Base-by-base conservation (phyloP, 92 coral and sea anemone genomes). In the Scolanthus callimorphus region DNA sequence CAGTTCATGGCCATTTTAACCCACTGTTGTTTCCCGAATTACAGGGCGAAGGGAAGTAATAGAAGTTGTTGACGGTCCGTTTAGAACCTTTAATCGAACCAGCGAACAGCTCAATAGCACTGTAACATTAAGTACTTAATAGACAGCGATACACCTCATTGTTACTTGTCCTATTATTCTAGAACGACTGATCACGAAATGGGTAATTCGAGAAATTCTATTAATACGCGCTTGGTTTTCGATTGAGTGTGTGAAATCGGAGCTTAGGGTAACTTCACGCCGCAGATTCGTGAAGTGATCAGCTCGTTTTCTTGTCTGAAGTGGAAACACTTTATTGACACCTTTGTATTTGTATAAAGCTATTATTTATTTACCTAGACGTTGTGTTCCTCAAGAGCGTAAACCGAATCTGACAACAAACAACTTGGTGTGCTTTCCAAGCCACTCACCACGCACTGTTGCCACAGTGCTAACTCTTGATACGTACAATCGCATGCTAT, bases 261-360 rank as follows among this genome's bases (percentile, higher is more conserved):
- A 8, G 20, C 52, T 1, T 21, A 34, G 29, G 43, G 68, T 62
- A 62, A 62, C 55, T 15, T 34, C 26, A 62, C 41, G 27, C 69
- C 22, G 8, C 17, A 9, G 6, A 4, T 46, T 4, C 57, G 27
- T 39, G 39, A 17, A 55, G 24, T 31, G 24, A 46, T 45, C 38
- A 6, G 24, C 65, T 46, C 22, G 22, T 38, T 44, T 11, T 17
- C 29, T 29, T 25, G 22, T 22, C 19, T 12, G 55, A 67, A 61
- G 31, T 43, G 1, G 24, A 6, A 68, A 68, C 64, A 31, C 51
- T 56, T 53, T 68, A 55, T 68, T 68, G 75, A 68, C 75, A 68
- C 75, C 20, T 24, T 23, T 59, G 29, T 68, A 57, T 68, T 56
- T 27, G 44, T 57, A 57, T 68, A 68, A 15, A 34, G 64, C 55